These are phyloP conservation scores for Hippocampus guttulatus DNA, from an alignment of 2,113 vertebrate genomes.

Conservation along the genomic window DNA sequence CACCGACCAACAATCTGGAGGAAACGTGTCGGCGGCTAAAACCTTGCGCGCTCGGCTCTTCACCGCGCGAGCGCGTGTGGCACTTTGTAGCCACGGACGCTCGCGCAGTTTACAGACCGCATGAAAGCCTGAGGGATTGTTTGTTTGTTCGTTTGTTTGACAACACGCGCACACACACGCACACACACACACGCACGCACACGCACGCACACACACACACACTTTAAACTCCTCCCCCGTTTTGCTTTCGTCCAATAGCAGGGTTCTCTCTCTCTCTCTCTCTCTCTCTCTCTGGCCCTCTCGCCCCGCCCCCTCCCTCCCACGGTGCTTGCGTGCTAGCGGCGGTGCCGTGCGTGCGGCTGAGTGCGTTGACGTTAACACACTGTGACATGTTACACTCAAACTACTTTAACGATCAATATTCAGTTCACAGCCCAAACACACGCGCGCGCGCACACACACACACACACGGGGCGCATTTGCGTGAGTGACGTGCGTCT, in stretches of 20 bases:
- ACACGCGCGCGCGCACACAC: conserved; percentile 33
- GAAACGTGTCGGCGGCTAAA: not conserved
- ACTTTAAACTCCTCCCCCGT: not conserved
- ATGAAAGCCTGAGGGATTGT: conserved; percentile 7
- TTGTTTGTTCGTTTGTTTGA: conserved; percentile 7
- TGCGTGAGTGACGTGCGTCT: not conserved
- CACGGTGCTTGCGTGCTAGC: conserved; percentile 84
- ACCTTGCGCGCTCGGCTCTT: too few relatives aligned
- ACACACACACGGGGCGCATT: too few relatives aligned
- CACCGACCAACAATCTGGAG: not conserved
- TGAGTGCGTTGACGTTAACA: conserved; percentile 83
- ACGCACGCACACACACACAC: not conserved
- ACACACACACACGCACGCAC: not conserved
- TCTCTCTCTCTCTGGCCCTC: too few relatives aligned
- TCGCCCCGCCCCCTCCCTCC: too few relatives aligned
- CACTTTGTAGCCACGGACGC: too few relatives aligned
- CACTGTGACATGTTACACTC: conserved; percentile 95
- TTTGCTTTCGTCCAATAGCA: conserved; percentile 61
- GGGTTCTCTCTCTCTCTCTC: too few relatives aligned
- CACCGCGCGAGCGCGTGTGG: too few relatives aligned
- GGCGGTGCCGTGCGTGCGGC: conserved; percentile 78
- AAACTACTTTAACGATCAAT: conserved; percentile 99
- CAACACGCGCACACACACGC: not conserved
- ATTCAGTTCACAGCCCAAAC: conserved; percentile 96
- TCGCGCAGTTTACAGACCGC: not conserved